Evolutionary conservation across 2,888 invertebrate genomes (phyloP).

Genomic region (Cataglyphis livida): DNA sequence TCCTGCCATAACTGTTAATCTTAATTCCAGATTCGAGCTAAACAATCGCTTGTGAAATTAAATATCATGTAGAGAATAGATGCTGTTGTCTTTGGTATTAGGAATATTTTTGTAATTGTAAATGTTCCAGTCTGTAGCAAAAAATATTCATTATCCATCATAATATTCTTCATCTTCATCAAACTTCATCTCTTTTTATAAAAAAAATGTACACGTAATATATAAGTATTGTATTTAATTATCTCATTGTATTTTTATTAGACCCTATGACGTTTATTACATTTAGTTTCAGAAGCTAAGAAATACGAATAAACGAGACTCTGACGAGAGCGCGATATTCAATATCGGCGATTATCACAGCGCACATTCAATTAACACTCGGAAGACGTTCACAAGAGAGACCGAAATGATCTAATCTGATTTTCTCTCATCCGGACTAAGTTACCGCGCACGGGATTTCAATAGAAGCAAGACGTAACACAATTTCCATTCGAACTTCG

Average conservation of each 20-base stretch:
- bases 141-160: background rate
- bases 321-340: background rate
- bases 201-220: background rate
- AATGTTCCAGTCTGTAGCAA: background rate
- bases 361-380: constrained; percentile 2
- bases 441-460: too few species aligned
- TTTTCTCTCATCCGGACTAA: background rate
- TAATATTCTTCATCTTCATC: too few species aligned
- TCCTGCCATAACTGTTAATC: background rate
- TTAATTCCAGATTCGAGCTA: background rate
- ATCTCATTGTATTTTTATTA: constrained; percentile 2
- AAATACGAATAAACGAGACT: background rate
- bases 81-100: too few species aligned
- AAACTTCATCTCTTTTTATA: background rate
- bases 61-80: background rate
- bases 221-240: background rate
- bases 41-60: background rate
- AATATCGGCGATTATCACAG: background rate
- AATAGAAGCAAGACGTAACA: background rate
- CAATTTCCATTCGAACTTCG: background rate
- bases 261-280: background rate
- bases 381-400: background rate
- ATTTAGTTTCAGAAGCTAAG: background rate
- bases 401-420: background rate
- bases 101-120: too few species aligned